phyloP scores from a whole-genome alignment of 2,797 vertebrate genomes.

The Halcyon leucocephala region DNA sequence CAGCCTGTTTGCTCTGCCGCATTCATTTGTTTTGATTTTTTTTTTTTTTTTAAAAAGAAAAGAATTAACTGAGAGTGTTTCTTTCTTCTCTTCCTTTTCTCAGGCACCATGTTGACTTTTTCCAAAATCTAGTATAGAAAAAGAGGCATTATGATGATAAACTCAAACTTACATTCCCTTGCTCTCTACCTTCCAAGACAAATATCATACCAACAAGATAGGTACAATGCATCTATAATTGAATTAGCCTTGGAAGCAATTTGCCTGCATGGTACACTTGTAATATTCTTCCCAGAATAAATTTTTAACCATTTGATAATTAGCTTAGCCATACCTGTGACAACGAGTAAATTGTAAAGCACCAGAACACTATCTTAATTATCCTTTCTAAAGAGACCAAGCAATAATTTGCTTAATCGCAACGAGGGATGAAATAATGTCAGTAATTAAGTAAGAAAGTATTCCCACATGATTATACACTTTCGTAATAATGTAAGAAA shows the following conservation, averaged over 20 bases:
- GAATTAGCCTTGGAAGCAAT: constrained; percentile 28
- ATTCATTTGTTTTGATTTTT: background rate
- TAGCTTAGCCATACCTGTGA: constrained; percentile 69
- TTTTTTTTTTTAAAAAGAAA: background rate
- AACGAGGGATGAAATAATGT: constrained; percentile 68
- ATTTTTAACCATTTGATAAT: constrained; percentile 74
- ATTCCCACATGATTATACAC: constrained; percentile 56
- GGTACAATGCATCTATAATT: constrained; percentile 7
- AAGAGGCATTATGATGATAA: background rate
- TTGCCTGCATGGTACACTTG: background rate
- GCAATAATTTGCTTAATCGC: constrained; percentile 69
- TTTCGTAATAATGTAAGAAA: constrained; percentile 17
- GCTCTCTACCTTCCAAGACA: constrained; percentile 17
- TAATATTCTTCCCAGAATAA: constrained; percentile 45
- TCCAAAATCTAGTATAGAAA: background rate
- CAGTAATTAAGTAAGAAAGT: constrained; percentile 70
- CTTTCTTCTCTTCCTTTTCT: background rate
- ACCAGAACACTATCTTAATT: constrained; percentile 70
- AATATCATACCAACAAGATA: background rate
- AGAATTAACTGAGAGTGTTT: background rate
- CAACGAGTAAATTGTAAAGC: constrained; percentile 71
- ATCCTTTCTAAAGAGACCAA: constrained; percentile 69
- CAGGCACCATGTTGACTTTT: background rate
- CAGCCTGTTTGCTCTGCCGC: background rate
- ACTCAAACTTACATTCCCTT: background rate